Percentiles rank a stretch among this genome's conserved stretches.
Evolutionary conservation across 2,113 vertebrate species (phyloP).

Genomic region (Baryphthengus martii): DNA sequence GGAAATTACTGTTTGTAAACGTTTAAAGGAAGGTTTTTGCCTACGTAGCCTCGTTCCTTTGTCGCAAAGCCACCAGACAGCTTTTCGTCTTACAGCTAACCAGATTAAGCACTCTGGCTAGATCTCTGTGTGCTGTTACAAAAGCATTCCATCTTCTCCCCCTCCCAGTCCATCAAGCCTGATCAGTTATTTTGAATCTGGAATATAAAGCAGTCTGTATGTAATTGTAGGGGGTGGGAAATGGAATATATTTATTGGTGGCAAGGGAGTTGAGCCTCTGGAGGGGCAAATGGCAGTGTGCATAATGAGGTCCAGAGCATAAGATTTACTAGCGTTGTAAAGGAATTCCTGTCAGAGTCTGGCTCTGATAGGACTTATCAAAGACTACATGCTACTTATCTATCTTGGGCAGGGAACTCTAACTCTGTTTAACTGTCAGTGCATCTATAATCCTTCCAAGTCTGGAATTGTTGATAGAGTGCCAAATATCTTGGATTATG

Average conservation of each 20-base stretch:
- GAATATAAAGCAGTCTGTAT: not conserved
- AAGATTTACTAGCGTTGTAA: constrained; percentile 8
- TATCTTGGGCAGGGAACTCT: constrained; percentile 26
- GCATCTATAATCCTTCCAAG: constrained; percentile 41
- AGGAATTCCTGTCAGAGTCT: constrained; percentile 55
- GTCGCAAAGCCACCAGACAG: constrained; percentile 1
- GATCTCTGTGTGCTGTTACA: not conserved
- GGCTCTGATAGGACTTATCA: constrained; percentile 57
- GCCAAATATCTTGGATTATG: constrained; percentile 36
- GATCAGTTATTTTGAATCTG: not conserved
- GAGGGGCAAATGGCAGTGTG: not conserved
- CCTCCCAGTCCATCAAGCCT: not conserved
- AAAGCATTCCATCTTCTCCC: not conserved
- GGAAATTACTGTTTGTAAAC: not conserved
- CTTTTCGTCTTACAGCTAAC: constrained; percentile 40
- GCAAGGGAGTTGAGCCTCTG: not conserved
- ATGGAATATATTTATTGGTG: constrained; percentile 28
- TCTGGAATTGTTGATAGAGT: constrained; percentile 42
- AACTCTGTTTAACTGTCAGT: constrained; percentile 34
- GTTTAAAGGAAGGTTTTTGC: not conserved
- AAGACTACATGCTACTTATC: constrained; percentile 27
- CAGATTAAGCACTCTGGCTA: constrained; percentile 23
- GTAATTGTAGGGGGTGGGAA: not conserved
- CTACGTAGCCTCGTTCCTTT: not conserved
- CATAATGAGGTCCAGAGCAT: not conserved